A percentile compares a stretch with the other conserved stretches of the same genome.
Evolutionary conservation across 37 sponge, comb jelly and placozoan species (phyloP).

Genomic region (Aplysina aerophoba): DNA sequence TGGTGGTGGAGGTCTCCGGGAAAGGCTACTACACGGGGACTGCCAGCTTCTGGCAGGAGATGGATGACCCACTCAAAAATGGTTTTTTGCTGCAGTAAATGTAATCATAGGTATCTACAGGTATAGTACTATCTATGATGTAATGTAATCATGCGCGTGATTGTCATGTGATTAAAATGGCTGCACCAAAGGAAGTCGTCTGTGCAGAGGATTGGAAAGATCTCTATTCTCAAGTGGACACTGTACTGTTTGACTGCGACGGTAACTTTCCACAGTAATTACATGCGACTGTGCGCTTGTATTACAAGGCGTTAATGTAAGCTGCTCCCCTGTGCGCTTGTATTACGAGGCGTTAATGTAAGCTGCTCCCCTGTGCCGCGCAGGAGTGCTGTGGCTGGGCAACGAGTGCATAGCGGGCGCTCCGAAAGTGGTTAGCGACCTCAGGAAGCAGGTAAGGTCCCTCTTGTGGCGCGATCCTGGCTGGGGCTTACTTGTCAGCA

Average conservation of each 20-base stretch:
- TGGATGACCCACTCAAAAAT: conserved; percentile 49
- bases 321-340: no score
- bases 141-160: background rate
- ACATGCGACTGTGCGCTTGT: background rate
- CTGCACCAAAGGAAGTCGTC: background rate
- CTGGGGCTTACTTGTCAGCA: no score
- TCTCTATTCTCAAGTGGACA: conserved; percentile 64
- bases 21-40: conserved; percentile 76
- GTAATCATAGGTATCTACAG: no score
- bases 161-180: background rate
- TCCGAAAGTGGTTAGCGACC: conserved; percentile 50
- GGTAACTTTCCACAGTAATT: conserved; percentile 33
- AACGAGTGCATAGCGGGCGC: conserved; percentile 66
- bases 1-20: conserved; percentile 85
- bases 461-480: no score
- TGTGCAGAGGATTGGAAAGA: conserved; percentile 42
- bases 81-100: conserved; percentile 67
- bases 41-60: conserved; percentile 63
- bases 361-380: no score
- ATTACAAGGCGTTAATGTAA: background rate
- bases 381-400: conserved; percentile 86
- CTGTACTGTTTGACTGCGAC: conserved; percentile 89
- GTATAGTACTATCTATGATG: background rate
- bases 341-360: no score
- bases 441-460: conserved; percentile 53